These are phyloP conservation scores for Odocoileus virginianus DNA, from an alignment of 2,113 vertebrate species.

Conservation along the genomic window DNA sequence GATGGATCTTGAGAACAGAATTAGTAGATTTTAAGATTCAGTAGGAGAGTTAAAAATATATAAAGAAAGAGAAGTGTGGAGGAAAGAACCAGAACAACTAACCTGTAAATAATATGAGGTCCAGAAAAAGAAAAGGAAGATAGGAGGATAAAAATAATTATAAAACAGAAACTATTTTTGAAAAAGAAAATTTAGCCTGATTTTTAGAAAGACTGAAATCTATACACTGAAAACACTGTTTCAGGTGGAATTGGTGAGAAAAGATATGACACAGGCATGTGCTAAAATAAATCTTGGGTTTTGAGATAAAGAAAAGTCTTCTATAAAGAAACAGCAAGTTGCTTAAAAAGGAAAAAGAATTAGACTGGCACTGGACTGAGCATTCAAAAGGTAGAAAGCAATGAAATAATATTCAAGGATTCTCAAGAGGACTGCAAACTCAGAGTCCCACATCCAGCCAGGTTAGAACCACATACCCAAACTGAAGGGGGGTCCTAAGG, in stretches of 20 bases:
- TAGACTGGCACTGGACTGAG: background rate
- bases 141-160: background rate
- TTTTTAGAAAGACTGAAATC: background rate
- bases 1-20: background rate
- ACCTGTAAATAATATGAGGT: background rate
- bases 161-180: background rate
- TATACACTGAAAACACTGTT: background rate
- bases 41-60: background rate
- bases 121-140: background rate
- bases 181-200: background rate
- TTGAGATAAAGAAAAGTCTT: background rate
- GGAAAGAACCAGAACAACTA: background rate
- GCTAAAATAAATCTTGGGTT: background rate
- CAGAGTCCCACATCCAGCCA: background rate
- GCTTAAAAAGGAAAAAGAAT: background rate
- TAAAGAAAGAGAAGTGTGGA: background rate
- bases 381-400: background rate
- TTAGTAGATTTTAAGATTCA: background rate
- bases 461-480: background rate
- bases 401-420: background rate
- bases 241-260: background rate
- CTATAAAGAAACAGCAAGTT: background rate
- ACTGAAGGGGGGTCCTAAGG: background rate
- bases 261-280: background rate
- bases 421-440: background rate